Base-by-base conservation (phyloP, 2,113 vertebrate genomes). In the Rhabdornis inornatus region DNA sequence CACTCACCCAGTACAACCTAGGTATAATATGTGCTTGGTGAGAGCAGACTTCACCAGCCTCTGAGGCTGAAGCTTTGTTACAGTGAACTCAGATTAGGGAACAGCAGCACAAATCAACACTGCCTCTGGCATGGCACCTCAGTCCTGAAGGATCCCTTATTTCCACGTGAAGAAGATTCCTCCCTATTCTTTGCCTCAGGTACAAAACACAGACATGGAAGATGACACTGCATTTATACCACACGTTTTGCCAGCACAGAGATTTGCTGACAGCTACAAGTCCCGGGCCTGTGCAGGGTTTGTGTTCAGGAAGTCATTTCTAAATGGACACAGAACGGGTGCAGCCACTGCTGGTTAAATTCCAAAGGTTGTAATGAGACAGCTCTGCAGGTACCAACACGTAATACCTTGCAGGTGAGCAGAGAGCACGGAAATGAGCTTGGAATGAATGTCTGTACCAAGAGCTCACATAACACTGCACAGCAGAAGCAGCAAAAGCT, bases 11-110 rank as follows among this genome's bases (percentile, higher is more conserved):
- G 35, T 2, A 47, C 13, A 74, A 50, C 11, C 52, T 0, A 0
- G 40, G 45, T 3, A 11, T 1, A 21, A 2, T 0, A 13, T 0
- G 2, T 31, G 16, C 65, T 75, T 28, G 17, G 20, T 15, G 50
- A 72, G 31, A 61, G 16, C 37, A 69, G 18, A 45, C 37, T 28
- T 18, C 40, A 74, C 24, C 37, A 53, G 56, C 45, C 61, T 64
- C 74, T 27, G 28, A 59, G 65, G 82, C 42, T 40, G 23, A 82
- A 65, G 40, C 23, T 49, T 22, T 17, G 7, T 13, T 18, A 44
- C 7, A 50, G 20, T 17, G 42, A 89, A 1, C n/a, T 75, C 57
- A 33, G 39, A 72, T 37, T 7, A 83, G 71, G 42, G 42, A 94
- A 42, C 8, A 59, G 50, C 74, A 94, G 71, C 66, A 88, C n/a